phyloP scores from a whole-genome alignment of 2,888 invertebrate genomes.

The Timema podura region DNA sequence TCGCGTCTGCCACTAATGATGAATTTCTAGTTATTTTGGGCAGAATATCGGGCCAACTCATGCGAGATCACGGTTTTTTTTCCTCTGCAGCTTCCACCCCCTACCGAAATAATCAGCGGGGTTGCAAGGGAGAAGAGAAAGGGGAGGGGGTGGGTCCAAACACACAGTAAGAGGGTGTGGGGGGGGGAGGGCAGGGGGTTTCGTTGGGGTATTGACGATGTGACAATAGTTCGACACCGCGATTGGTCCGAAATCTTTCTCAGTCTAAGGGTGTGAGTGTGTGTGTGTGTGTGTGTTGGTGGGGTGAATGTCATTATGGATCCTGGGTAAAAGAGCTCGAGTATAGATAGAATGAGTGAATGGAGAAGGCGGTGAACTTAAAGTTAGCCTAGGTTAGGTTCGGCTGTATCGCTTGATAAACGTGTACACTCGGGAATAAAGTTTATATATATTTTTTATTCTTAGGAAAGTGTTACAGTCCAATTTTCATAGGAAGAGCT shows the following conservation, averaged over 20 bases:
- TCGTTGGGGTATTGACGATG: constrained; percentile 21
- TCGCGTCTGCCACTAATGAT: constrained; percentile 6
- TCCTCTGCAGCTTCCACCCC: background rate
- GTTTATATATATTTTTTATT: too few species aligned
- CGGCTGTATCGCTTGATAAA: too few species aligned
- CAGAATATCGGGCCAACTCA: constrained; percentile 13
- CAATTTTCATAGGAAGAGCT: too few species aligned
- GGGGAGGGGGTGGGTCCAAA: background rate
- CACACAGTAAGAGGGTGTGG: constrained; percentile 12
- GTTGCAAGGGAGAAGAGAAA: background rate
- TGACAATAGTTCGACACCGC: constrained; percentile 24
- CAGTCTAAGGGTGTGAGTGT: background rate
- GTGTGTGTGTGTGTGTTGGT: background rate
- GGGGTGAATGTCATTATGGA: constrained; percentile 15
- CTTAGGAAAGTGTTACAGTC: too few species aligned
- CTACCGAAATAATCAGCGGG: background rate
- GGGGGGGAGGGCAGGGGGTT: constrained; percentile 36
- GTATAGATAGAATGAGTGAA: constrained; percentile 5
- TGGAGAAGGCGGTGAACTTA: background rate
- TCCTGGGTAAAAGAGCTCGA: constrained; percentile 9
- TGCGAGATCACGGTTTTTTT: constrained; percentile 10
- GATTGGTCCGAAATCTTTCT: constrained; percentile 8
- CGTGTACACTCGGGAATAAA: too few species aligned
- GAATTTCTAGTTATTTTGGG: too few species aligned
- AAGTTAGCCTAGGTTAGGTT: too few species aligned